Evolutionary conservation across 2,797 vertebrate genomes (phyloP).

Genomic region (Podarcis lilfordi): DNA sequence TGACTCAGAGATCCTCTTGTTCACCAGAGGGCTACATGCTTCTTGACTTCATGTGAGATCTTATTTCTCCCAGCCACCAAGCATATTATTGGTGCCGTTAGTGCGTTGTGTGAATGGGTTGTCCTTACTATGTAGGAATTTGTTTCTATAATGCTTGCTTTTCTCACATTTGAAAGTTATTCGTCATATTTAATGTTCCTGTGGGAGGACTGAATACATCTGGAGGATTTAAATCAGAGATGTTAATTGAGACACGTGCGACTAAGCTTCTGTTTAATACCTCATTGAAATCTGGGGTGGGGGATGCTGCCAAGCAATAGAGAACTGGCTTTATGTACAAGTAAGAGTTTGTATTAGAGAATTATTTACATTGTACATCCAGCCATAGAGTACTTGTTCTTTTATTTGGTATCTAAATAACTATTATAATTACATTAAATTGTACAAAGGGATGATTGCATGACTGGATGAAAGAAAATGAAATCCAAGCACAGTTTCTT

Average conservation of each 20-base stretch:
- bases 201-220: conserved; percentile 43
- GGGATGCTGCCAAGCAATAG: conserved; percentile 39
- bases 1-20: background rate
- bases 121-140: background rate
- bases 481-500: background rate
- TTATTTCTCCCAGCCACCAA: conserved; percentile 17
- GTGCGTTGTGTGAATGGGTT: background rate
- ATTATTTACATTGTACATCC: accelerated
- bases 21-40: background rate
- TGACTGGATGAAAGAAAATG: conserved; percentile 8
- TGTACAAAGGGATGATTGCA: background rate
- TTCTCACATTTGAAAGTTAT: background rate
- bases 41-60: background rate
- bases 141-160: background rate
- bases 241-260: conserved; percentile 24
- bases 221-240: conserved; percentile 18
- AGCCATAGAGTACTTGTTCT: conserved; percentile 31
- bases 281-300: background rate
- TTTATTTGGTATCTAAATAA: conserved; percentile 3
- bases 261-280: background rate
- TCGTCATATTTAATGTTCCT: conserved; percentile 16
- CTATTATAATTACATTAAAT: conserved; percentile 2
- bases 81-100: background rate
- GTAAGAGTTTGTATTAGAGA: conserved; percentile 17
- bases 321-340: conserved; percentile 36